Evolutionary conservation across 2,888 invertebrate species (phyloP).

Genomic region (Oegoconia quadripuncta): DNA sequence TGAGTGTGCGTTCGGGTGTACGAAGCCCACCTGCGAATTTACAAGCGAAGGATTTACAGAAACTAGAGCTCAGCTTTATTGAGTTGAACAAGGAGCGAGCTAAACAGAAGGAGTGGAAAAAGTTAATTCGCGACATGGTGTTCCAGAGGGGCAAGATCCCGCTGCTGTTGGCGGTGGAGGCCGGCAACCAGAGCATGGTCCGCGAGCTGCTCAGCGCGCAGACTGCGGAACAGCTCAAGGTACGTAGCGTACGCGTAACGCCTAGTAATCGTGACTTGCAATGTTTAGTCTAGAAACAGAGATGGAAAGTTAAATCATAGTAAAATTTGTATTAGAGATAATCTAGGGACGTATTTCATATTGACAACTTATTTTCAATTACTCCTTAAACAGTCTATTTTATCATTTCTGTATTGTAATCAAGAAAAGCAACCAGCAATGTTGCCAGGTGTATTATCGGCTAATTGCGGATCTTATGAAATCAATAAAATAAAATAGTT

Average conservation of each 20-base stretch:
- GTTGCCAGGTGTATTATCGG: too few species aligned
- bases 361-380: too few species aligned
- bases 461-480: too few species aligned
- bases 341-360: too few species aligned
- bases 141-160: constrained; percentile 96
- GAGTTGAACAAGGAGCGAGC: constrained; percentile 76
- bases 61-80: constrained; percentile 70
- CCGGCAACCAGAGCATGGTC: constrained; percentile 97
- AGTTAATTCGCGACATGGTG: constrained; percentile 78
- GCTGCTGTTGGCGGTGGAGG: constrained; percentile 94
- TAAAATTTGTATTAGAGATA: too few species aligned
- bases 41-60: constrained; percentile 61
- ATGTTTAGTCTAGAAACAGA: too few species aligned
- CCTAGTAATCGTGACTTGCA: neutral
- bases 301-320: too few species aligned
- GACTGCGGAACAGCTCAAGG: constrained; percentile 92
- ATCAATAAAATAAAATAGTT: too few species aligned
- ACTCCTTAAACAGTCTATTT: too few species aligned
- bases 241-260: constrained; percentile 33
- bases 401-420: neutral
- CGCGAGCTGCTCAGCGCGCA: constrained; percentile 93
- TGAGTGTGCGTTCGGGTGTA: constrained; percentile 36
- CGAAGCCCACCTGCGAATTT: constrained; percentile 55
- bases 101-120: constrained; percentile 76
- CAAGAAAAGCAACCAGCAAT: neutral